Base-by-base conservation (phyloP, 2,113 vertebrate genomes). In the Chlorocebus sabaeus region DNA sequence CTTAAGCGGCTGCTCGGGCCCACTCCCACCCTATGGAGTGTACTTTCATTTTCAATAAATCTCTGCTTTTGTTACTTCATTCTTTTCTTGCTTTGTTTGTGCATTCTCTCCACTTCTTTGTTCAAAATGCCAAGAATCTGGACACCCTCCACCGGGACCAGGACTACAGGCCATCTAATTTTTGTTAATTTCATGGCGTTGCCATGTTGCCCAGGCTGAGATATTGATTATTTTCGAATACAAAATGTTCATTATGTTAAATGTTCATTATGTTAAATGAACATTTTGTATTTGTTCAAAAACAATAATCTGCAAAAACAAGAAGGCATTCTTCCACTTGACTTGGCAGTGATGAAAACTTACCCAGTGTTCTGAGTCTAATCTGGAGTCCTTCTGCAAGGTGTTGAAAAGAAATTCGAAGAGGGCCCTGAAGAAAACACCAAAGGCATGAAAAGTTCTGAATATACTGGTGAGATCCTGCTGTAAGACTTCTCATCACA, bases 341-440 rank as follows among this genome's bases (percentile, higher is more conserved):
- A 52, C 43, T 76, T 57, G 61, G n/a, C 52, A 96, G 32, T 43
- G 85, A 76, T 81, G 40, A 70, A 92, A 89, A 82, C 32, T 87
- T 75, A 76, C 43, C 27, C 48, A 89, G 64, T 78, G 22, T 85
- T 40, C 72, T 82, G 43, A 18, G 45, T 95, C 86, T 76, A 93
- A 89, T 20, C 52, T 89, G 82, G 82, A 84, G 55, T 70, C 83
- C 61, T 59, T 87, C 64, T 76, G 32, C 2, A 45, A 64, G 32
- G 70, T 72, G 11, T 59, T 35, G 35, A 95, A 95, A 96, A 91
- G 32, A n/a, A 97, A 91, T 89, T 32, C 85, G 67, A 95, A 95
- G 48, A 90, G 12, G 13, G 40, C 52, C 45, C 16, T 50, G 22
- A 75, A 43, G 10, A 92, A 82, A 78, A 27, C 5, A 72, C 2